Evolutionary conservation across 2,888 invertebrate genomes (phyloP), one percentile per base, ranked within the genome.

Genomic region (Ophion slaviceki): DNA sequence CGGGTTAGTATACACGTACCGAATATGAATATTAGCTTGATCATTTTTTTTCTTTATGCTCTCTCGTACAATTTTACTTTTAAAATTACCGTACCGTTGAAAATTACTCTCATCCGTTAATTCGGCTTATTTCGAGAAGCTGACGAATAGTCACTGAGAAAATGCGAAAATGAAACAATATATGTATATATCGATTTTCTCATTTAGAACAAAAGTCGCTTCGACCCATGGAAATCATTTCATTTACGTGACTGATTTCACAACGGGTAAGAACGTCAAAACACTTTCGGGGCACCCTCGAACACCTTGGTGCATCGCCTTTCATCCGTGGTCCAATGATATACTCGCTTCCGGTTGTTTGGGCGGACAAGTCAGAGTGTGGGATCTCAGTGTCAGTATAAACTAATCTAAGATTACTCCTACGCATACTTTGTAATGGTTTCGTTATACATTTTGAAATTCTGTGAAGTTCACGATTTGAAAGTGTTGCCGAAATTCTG

Each of bases 211-310:
- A 11, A 96, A 96, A 94, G 96, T 97, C 75, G 98, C 98, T 68
- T 98, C 98, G 8, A 97, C 98, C 0, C 98, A 98, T 94, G 98
- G 98, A 28, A 98, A 98, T 93, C 98, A 98, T 92, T 97, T 97
- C 93, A 96, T 98, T 53, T 97, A 98, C 93, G 96, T 98, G 45
- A 97, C 97, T 20, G 97, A 98, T 91, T 94, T 98, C 62, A 95
- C 96, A 28, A 97, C 96, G 90, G 97, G 97, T 0, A 97, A 96
- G 92, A 97, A 97, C 92, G 96, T 97, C 36, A 96, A 96, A 89
- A 97, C 97, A 61, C 93, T 98, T 78, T 95, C 96, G 59, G 98
- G 98, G 0, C 98, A 98, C 94, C 97, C 97, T 2, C 95, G 98
- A 57, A 98, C 98, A 17, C 98, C 98, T 1, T 98, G 98, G 98